Evolutionary conservation across 2,113 vertebrate species (phyloP).

Genomic region (Ceyx melanurus): DNA sequence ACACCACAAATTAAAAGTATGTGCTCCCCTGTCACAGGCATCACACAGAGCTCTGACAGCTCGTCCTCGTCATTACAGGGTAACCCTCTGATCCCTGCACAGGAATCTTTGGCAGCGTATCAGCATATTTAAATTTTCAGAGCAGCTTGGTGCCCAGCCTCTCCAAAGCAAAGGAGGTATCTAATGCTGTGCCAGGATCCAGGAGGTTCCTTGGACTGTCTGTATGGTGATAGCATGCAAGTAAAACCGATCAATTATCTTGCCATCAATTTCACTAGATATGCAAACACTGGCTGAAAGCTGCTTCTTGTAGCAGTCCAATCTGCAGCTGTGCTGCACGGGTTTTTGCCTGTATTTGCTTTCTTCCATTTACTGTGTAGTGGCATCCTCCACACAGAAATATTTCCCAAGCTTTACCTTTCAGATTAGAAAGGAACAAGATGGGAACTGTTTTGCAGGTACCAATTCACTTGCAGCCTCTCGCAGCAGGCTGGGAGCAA

Average conservation of each 20-base stretch:
- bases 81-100: background rate
- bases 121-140: background rate
- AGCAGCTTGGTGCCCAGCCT: background rate
- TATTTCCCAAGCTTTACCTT: background rate
- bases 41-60: fast-evolving
- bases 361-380: background rate
- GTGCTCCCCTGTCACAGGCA: fast-evolving
- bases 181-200: background rate
- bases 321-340: background rate
- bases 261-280: background rate
- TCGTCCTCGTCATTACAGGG: background rate
- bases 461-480: background rate
- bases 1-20: fast-evolving
- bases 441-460: background rate
- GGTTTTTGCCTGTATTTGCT: background rate
- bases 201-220: background rate
- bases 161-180: background rate
- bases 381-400: background rate
- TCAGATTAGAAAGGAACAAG: background rate
- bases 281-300: background rate
- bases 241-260: background rate
- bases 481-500: background rate
- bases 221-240: background rate
- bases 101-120: background rate
- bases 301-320: background rate